These are phyloP conservation scores for Argentina silus DNA, from an alignment of 2,797 vertebrate genomes.

Conservation along the genomic window DNA sequence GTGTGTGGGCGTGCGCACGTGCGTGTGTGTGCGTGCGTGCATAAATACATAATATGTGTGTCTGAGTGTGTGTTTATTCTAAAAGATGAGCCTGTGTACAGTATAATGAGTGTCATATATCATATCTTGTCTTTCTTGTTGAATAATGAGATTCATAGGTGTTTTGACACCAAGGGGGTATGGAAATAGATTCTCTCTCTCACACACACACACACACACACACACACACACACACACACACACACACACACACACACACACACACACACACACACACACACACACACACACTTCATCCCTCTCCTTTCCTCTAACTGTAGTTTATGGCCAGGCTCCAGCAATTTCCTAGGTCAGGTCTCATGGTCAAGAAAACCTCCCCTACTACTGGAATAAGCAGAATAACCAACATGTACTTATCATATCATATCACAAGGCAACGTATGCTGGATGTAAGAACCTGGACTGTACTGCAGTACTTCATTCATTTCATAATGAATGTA, in stretches of 20 bases:
- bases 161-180: slow-evolving; percentile 39
- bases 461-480: too few species aligned
- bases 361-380: too few species aligned
- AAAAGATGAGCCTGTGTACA: background rate
- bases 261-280: slow-evolving; percentile 23
- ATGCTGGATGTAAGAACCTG: too few species aligned
- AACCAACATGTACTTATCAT: too few species aligned
- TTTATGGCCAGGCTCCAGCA: too few species aligned
- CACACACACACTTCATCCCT: slow-evolving; percentile 5
- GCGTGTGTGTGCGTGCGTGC: background rate
- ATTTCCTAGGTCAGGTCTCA: too few species aligned
- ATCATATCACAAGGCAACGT: too few species aligned
- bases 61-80: slow-evolving; percentile 4
- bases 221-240: slow-evolving; percentile 15
- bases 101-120: too few species aligned
- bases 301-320: slow-evolving; percentile 1
- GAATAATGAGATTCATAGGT: slow-evolving; percentile 36
- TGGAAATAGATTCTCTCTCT: background rate
- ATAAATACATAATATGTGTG: background rate
- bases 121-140: slow-evolving; percentile 16
- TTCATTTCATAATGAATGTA: too few species aligned
- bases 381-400: too few species aligned
- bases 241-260: slow-evolving; percentile 14
- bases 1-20: background rate
- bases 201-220: slow-evolving; percentile 20